Conservation (phyloP, 2,797 vertebrate species). For the Gobionotothen gibberifrons region DNA sequence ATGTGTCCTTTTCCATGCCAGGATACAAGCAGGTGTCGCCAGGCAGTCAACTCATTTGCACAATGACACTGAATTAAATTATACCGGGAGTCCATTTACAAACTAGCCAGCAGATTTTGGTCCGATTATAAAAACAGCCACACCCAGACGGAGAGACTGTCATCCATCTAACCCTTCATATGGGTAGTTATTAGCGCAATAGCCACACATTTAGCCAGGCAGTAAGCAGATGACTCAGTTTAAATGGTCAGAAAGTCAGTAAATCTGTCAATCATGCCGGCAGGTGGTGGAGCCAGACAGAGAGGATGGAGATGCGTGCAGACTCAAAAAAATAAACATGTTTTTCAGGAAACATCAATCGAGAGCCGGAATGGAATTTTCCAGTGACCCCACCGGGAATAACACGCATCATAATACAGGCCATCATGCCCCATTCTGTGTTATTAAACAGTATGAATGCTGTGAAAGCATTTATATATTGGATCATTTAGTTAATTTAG, state of each 20-base stretch:
- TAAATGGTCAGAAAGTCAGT: constrained; percentile 25
- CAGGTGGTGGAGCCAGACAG: constrained; percentile 63
- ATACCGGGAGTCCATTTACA: constrained; percentile 17
- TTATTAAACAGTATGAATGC: constrained; percentile 9
- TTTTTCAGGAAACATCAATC: constrained; percentile 74
- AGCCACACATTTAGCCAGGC: constrained; percentile 12
- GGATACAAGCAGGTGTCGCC: constrained; percentile 28
- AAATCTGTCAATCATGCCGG: constrained; percentile 62
- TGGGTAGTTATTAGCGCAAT: neutral
- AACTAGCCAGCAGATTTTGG: neutral
- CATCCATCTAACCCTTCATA: constrained; percentile 5
- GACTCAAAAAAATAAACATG: constrained; percentile 73
- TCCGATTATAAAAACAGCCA: constrained; percentile 4
- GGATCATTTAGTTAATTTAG: neutral
- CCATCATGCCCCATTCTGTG: neutral
- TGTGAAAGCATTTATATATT: neutral
- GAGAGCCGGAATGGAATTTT: constrained; percentile 63
- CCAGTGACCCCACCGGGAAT: constrained; percentile 49
- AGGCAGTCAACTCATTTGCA: constrained; percentile 17
- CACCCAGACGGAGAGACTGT: neutral
- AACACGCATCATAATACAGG: constrained; percentile 39
- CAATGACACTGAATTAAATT: constrained; percentile 19
- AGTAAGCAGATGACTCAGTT: constrained; percentile 30
- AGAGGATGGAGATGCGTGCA: constrained; percentile 27
- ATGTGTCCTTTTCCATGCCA: neutral